Evolutionary conservation across 2,113 vertebrate species (phyloP), one percentile per base, ranked within the genome.

Genomic region (Ariopsis seemanni): DNA sequence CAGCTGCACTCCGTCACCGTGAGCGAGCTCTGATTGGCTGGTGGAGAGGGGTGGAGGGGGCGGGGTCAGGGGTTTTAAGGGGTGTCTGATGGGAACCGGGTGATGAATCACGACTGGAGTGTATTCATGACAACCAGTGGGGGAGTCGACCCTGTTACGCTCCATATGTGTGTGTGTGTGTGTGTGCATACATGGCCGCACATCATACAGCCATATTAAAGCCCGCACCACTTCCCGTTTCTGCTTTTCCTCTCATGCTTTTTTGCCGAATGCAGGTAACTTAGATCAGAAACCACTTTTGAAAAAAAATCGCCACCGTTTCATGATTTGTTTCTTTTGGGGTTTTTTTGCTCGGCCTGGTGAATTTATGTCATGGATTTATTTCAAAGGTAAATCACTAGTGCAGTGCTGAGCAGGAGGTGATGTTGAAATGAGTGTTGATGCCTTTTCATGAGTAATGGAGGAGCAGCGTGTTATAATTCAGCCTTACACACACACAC

Each of bases 21-120:
- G 88, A 89, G 91, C 72, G 77, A 89, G 87, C 90, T 86, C 82
- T 3, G 89, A 75, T 60, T 88, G 74, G 86, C 90, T 91, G 87
- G 85, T 87, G 62, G 87, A 86, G 86, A 60, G 0, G 82, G 25
- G 30, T 71, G 81, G 65, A 57, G 62, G 77, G 72, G 52, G 87
- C 78, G 15, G 63, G 55, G 18, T 87, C 87, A 89, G 91, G 89
- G 89, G 63, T 85, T 87, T 65, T 87, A 89, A 72, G 86, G 80
- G 87, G 58, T 86, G 90, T 57, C 52, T 84, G 87, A 88, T 89
- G 91, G 92, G 91, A 93, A 94, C 93, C 91, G 84, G 89, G 86
- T 91, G 92, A 91, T 88, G 86, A 85, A 91, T 94, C 89, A 88
- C 62, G 65, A 88, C 82, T 85, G 80, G 78, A 75, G 90, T 85